Conservation (phyloP, 2,888 invertebrate genomes). For the Cynaeus angustus region DNA sequence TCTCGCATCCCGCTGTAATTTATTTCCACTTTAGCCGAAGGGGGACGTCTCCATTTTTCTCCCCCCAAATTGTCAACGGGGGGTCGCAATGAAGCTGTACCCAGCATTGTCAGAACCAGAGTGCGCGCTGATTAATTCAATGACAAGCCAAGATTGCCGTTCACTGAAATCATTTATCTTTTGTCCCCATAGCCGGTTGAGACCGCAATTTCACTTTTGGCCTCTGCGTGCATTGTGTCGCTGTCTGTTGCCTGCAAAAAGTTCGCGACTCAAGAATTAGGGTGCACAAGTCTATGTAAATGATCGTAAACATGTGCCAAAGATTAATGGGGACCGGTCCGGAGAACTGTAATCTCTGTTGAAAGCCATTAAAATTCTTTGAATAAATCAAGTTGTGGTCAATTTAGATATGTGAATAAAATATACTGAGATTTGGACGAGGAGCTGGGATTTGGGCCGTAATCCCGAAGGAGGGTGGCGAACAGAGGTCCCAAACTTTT, state of each 20-base stretch:
- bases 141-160: slow-evolving; percentile 65
- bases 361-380: slow-evolving; percentile 34
- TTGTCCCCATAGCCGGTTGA: slow-evolving; percentile 54
- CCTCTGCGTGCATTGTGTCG: slow-evolving; percentile 46
- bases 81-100: slow-evolving; percentile 61
- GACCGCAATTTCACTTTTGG: slow-evolving; percentile 53
- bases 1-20: slow-evolving; percentile 52
- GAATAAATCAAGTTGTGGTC: slow-evolving; percentile 33
- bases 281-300: slow-evolving; percentile 54
- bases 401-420: slow-evolving; percentile 33
- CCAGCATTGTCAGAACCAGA: slow-evolving; percentile 63
- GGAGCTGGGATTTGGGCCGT: slow-evolving; percentile 8
- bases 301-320: slow-evolving; percentile 54
- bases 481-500: slow-evolving; percentile 1
- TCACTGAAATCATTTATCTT: slow-evolving; percentile 63
- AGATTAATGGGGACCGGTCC: slow-evolving; percentile 52
- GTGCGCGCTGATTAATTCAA: slow-evolving; percentile 64
- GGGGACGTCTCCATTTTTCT: slow-evolving; percentile 47
- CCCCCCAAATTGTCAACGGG: slow-evolving; percentile 46
- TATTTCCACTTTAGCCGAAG: slow-evolving; percentile 58
- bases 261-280: slow-evolving; percentile 39
- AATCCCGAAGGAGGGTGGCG: slow-evolving; percentile 1
- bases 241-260: slow-evolving; percentile 49
- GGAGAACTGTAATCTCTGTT: slow-evolving; percentile 14
- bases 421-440: slow-evolving; percentile 14